phyloP scores from a whole-genome alignment of 1,140 invertebrate species.

The Melipona quadrifasciata region DNA sequence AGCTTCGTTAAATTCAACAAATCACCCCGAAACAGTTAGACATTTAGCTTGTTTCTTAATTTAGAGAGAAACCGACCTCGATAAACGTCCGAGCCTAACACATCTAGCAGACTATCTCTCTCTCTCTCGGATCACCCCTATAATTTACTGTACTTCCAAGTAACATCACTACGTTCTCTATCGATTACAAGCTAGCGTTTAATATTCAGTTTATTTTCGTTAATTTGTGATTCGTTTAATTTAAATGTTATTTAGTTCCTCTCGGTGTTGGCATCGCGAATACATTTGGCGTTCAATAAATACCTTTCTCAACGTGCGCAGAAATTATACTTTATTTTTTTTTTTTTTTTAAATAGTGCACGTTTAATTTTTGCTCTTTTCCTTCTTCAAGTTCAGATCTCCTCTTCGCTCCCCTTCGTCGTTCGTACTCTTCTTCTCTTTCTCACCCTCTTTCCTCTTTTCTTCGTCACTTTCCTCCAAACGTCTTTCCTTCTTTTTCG shows the following conservation, averaged over 20 bases:
- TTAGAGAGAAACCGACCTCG: constrained; percentile 79
- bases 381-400: background rate
- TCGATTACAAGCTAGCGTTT: constrained; percentile 77
- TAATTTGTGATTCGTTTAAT: constrained; percentile 67
- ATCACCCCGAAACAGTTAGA: constrained; percentile 74
- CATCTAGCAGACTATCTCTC: constrained; percentile 72
- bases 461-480: background rate
- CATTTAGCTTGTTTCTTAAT: constrained; percentile 52
- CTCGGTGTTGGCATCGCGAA: constrained; percentile 66
- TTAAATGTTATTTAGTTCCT: constrained; percentile 60
- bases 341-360: constrained; percentile 71
- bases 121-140: constrained; percentile 72
- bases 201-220: constrained; percentile 78
- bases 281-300: constrained; percentile 74
- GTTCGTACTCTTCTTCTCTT: background rate
- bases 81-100: constrained; percentile 77
- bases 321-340: constrained; percentile 73
- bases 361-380: constrained; percentile 68
- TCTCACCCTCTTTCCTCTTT: background rate
- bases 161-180: constrained; percentile 74
- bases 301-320: constrained; percentile 79
- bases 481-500: background rate
- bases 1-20: constrained; percentile 64
- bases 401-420: background rate
- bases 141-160: constrained; percentile 74